Percentiles rank a stretch among this genome's conserved stretches.
Conservation (phyloP, 2,888 invertebrate species). For the Aquatica leii region DNA sequence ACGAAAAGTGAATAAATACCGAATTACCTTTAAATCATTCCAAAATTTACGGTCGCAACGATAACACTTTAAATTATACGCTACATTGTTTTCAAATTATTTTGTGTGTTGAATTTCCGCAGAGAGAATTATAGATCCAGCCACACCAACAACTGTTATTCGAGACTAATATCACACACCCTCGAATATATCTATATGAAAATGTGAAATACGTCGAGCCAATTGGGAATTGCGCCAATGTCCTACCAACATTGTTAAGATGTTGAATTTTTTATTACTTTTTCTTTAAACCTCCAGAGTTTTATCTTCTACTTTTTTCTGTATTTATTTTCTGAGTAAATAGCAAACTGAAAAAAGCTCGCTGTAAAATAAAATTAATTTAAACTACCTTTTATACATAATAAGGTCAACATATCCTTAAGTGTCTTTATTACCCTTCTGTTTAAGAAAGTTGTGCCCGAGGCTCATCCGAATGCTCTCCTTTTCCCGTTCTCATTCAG, state of each 20-base stretch:
- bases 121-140: constrained; percentile 34
- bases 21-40: constrained; percentile 55
- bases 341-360: too few relatives aligned
- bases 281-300: too few relatives aligned
- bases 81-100: constrained; percentile 58
- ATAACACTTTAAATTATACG: constrained; percentile 57
- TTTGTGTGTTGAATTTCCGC: constrained; percentile 48
- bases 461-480: constrained; percentile 19
- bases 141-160: constrained; percentile 31
- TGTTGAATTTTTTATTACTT: constrained; percentile 18
- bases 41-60: constrained; percentile 54
- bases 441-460: constrained; percentile 15
- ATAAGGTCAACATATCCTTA: constrained; percentile 13
- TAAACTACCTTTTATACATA: neutral
- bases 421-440: constrained; percentile 17
- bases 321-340: too few relatives aligned
- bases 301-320: too few relatives aligned
- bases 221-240: constrained; percentile 30
- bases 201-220: constrained; percentile 23
- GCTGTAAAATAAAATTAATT: constrained; percentile 11
- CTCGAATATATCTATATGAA: constrained; percentile 26
- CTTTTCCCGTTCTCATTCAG: constrained; percentile 18
- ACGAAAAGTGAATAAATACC: constrained; percentile 50
- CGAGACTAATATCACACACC: constrained; percentile 27
- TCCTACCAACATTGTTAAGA: constrained; percentile 9